phyloP scores from a whole-genome alignment of 2,797 vertebrate species.

The Cyclura pinguis region DNA sequence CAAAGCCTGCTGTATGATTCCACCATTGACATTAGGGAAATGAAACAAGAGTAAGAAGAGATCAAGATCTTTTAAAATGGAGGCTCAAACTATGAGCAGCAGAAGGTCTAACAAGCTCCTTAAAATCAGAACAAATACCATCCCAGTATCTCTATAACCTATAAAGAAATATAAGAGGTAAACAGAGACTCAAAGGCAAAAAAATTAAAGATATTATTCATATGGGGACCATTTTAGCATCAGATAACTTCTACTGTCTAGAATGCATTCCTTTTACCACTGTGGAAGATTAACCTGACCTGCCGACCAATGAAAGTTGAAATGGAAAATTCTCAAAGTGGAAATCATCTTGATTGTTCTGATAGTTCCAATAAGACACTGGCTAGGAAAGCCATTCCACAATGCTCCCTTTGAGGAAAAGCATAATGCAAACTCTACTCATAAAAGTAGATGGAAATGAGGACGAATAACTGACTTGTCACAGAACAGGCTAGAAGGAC shows the following conservation, averaged over 20 bases:
- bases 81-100: neutral
- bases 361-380: slow-evolving; percentile 45
- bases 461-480: neutral
- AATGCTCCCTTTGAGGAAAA: neutral
- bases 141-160: slow-evolving; percentile 90
- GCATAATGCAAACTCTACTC: neutral
- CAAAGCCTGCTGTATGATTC: too few relatives aligned
- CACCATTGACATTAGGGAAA: too few relatives aligned
- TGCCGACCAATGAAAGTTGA: neutral
- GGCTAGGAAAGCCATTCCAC: neutral
- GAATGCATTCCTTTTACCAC: neutral
- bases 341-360: neutral
- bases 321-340: too few relatives aligned
- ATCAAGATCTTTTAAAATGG: too few relatives aligned
- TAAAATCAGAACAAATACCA: slow-evolving; percentile 82
- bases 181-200: slow-evolving; percentile 65
- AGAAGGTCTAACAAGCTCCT: slow-evolving; percentile 67
- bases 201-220: slow-evolving; percentile 63
- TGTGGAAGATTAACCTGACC: slow-evolving; percentile 28
- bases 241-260: neutral
- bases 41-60: too few relatives aligned
- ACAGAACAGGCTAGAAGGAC: neutral
- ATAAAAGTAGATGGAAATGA: neutral
- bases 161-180: slow-evolving; percentile 76
- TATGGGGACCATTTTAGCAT: slow-evolving; percentile 27